These are phyloP conservation scores for Trichomalopsis sarcophagae DNA, from an alignment of 1,140 invertebrate species.

Conservation along the genomic window DNA sequence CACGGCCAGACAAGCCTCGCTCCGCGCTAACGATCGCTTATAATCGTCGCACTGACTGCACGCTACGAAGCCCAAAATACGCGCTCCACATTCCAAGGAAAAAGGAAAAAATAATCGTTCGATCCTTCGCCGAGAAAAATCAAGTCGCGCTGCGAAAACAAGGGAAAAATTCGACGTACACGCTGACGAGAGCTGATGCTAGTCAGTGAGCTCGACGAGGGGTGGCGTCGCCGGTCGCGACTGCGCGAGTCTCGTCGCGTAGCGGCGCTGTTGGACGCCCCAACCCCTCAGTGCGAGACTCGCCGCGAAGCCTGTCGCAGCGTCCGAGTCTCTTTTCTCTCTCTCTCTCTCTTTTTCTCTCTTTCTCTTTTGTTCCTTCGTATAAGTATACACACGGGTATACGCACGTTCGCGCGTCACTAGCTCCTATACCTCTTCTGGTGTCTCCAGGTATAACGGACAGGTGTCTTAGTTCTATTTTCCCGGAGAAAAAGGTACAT, in stretches of 20 bases:
- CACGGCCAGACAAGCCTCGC: too few relatives aligned
- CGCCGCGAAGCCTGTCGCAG: conserved; percentile 13
- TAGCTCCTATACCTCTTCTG: neutral
- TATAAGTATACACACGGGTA: neutral
- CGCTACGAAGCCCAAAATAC: too few relatives aligned
- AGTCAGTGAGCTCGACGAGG: conserved; percentile 32
- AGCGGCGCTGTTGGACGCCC: neutral
- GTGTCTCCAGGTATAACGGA: too few relatives aligned
- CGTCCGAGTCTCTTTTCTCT: neutral
- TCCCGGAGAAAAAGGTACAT: too few relatives aligned
- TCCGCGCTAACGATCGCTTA: too few relatives aligned
- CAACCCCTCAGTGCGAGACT: conserved; percentile 23
- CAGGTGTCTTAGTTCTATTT: too few relatives aligned
- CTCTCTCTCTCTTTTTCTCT: neutral
- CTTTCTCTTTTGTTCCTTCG: neutral
- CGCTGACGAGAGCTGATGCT: neutral
- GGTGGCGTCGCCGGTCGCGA: conserved; percentile 9
- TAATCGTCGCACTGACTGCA: too few relatives aligned
- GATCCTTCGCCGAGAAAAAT: too few relatives aligned
- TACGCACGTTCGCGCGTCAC: too few relatives aligned
- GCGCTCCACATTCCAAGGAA: neutral
- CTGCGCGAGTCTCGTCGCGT: neutral
- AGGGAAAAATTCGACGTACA: neutral
- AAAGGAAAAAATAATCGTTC: neutral
- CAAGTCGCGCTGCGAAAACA: neutral